Conservation (phyloP, 1,140 invertebrate species). For the Ephestia elutella region DNA sequence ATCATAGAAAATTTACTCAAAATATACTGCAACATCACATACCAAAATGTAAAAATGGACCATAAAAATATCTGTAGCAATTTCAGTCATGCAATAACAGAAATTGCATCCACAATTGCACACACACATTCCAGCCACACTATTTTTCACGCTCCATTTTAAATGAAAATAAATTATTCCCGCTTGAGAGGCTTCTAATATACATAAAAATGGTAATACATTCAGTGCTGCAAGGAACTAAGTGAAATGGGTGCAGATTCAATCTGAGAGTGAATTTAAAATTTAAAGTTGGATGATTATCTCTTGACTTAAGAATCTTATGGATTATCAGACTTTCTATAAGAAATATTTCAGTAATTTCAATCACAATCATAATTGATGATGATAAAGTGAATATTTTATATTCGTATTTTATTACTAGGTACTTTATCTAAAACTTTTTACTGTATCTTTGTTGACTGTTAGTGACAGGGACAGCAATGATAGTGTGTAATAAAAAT, state of each 20-base stretch:
- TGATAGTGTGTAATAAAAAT: too few relatives aligned
- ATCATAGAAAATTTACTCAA: too few relatives aligned
- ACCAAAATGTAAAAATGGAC: neutral
- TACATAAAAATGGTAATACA: conserved; percentile 23
- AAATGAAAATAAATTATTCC: conserved; percentile 19
- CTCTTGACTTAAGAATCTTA: conserved; percentile 3
- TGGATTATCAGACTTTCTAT: neutral
- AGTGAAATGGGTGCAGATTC: conserved; percentile 21
- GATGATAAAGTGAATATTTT: too few relatives aligned
- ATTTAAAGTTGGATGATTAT: conserved; percentile 20
- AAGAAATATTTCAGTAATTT: too few relatives aligned
- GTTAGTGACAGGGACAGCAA: too few relatives aligned
- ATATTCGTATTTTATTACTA: too few relatives aligned
- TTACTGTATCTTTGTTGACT: too few relatives aligned
- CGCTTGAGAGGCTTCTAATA: conserved; percentile 7
- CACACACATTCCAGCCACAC: neutral
- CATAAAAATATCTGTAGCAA: neutral
- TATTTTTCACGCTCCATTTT: conserved; percentile 5
- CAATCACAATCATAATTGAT: too few relatives aligned
- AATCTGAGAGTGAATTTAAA: conserved; percentile 17
- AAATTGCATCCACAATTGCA: neutral
- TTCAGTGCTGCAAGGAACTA: conserved; percentile 14
- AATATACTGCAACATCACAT: too few relatives aligned
- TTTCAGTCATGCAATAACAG: neutral
- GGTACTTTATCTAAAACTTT: too few relatives aligned